Evolutionary conservation across 2,113 vertebrate species (phyloP).

Genomic region (Psittacula cyanocephala): DNA sequence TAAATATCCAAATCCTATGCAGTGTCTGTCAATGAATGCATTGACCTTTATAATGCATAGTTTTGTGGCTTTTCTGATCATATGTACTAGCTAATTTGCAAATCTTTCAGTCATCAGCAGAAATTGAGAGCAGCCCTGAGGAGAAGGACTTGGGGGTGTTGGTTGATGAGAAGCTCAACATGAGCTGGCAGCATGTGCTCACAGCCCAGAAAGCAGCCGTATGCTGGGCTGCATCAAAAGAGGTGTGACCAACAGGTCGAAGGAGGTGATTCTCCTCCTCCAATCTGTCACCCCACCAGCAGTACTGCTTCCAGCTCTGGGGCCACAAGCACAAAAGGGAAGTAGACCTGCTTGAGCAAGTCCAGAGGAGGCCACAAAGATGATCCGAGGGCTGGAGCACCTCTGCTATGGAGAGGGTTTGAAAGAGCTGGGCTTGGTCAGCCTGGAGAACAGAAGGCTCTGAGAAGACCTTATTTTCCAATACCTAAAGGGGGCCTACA

Average conservation of each 20-base stretch:
- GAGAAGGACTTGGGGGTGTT: neutral
- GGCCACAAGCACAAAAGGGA: neutral
- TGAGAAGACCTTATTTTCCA: neutral
- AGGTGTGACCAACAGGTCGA: neutral
- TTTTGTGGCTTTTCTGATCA: neutral
- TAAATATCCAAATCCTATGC: neutral
- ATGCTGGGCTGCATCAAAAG: neutral
- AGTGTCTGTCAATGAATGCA: neutral
- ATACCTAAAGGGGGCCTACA: neutral
- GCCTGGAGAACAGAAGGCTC: neutral
- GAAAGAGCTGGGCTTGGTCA: neutral
- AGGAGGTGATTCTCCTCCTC: neutral
- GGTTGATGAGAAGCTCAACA: neutral
- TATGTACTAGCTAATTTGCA: slow-evolving; percentile 19
- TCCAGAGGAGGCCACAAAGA: neutral
- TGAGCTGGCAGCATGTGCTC: neutral
- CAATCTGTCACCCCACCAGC: neutral
- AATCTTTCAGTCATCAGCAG: neutral
- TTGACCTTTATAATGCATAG: neutral
- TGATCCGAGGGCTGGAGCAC: neutral
- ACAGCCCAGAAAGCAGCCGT: neutral
- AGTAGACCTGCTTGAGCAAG: neutral
- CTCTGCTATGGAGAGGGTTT: neutral
- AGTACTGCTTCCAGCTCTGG: neutral
- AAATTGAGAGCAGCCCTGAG: neutral